Evolutionary conservation across 2,113 vertebrate genomes (phyloP), one percentile per base, ranked within the genome.

Genomic region (Haplochromis burtoni): DNA sequence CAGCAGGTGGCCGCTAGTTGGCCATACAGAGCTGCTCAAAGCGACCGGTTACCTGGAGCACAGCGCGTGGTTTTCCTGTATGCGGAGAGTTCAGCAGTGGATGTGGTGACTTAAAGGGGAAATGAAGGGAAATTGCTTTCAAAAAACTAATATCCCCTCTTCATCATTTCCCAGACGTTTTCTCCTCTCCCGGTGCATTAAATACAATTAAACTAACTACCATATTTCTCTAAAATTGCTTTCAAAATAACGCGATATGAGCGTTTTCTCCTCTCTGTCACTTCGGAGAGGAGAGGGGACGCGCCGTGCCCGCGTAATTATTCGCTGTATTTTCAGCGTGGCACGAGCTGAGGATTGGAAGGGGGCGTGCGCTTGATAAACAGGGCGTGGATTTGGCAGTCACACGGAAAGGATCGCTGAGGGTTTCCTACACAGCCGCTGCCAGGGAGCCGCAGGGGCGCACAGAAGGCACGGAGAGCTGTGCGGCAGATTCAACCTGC

Each of bases 371-470:
- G 87, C 82, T 82, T 82, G 68, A 59, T 49, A 35, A 88, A 76
- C 86, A 86, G 95, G 96, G 97, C 96, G 96, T 96, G 96, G 94
- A 91, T 91, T 73, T 85, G 89, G 80, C 87, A 80, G 89, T 35
- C 68, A 21, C 54, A 87, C 35, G 13, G 88, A 85, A 85, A 86
- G 88, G 86, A 91, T 47, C 63, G 79, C 66, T 71, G 73, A 89
- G 86, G 84, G 80, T 86, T 89, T 93, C 63, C 88, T 51, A 55
- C 7, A 84, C 87, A 79, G 85, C 17, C 19, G 80, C 53, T 83
- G 87, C 83, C 86, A 87, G 57, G 71, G 82, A 87, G 80, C 81
- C 26, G 35, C 61, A 29, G 82, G 91, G 87, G 91, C 89, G 84
- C 88, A 86, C 89, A 82, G 87, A 31, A 80, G 57, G 80, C 31